These are phyloP conservation scores for Yasuhikotakia modesta DNA, from an alignment of 2,797 vertebrate genomes.

Conservation along the genomic window DNA sequence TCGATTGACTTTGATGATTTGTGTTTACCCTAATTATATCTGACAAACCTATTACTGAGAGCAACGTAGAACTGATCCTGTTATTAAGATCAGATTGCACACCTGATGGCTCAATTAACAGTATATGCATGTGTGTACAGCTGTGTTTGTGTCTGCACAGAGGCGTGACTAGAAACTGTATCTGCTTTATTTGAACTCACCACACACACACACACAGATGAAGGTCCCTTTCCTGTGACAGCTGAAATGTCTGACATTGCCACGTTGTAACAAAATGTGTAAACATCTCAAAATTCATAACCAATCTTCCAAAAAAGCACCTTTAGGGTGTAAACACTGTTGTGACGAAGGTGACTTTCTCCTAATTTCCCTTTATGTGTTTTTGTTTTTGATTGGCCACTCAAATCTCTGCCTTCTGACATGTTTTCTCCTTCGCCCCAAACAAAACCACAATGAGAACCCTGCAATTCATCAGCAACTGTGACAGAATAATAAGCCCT, in stretches of 20 bases:
- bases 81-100: conserved; percentile 10
- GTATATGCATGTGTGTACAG: not conserved
- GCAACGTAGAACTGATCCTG: conserved; percentile 6
- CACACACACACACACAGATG: not conserved
- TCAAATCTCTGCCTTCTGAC: not conserved
- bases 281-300: conserved; percentile 5
- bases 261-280: not conserved
- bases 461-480: conserved; percentile 21
- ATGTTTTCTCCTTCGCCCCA: not conserved
- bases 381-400: conserved; percentile 8
- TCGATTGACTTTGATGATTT: conserved; percentile 25
- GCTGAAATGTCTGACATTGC: not conserved
- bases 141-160: not conserved
- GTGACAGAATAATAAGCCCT: conserved; percentile 30
- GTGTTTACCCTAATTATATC: conserved; percentile 35
- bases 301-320: not conserved
- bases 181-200: conserved; percentile 5
- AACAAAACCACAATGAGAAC: conserved; percentile 16
- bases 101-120: conserved; percentile 26
- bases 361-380: conserved; percentile 13
- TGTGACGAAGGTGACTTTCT: conserved; percentile 13
- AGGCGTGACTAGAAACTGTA: not conserved
- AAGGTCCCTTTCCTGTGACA: not conserved
- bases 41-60: conserved; percentile 25
- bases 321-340: not conserved